These are phyloP conservation scores for Hirundichthys speculiger DNA, from an alignment of 2,113 vertebrate genomes.

Conservation along the genomic window DNA sequence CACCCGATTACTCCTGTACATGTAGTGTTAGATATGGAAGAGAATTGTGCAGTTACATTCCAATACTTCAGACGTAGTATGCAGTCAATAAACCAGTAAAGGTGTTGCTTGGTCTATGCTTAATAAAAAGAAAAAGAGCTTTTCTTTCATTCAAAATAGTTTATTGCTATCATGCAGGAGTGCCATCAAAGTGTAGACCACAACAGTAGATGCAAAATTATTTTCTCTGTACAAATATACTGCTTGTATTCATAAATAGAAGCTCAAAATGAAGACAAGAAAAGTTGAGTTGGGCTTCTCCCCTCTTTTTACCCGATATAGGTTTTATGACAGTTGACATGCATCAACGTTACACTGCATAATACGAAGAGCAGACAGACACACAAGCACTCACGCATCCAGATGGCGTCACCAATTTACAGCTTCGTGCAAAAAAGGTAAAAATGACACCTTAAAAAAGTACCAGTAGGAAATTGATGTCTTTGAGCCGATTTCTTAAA, in stretches of 20 bases:
- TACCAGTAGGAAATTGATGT: conserved; percentile 58
- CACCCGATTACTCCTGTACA: conserved; percentile 48
- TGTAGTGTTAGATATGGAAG: conserved; percentile 8
- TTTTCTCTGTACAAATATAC: conserved; percentile 79
- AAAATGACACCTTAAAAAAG: conserved; percentile 69
- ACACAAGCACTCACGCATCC: conserved; percentile 45
- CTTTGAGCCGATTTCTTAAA: conserved; percentile 49
- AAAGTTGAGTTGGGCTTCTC: conserved; percentile 33
- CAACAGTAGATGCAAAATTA: conserved; percentile 83
- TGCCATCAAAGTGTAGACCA: conserved; percentile 81
- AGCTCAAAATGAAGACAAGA: conserved; percentile 67
- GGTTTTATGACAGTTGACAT: conserved; percentile 77
- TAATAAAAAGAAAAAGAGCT: background rate
- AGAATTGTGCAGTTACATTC: background rate
- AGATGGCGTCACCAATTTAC: conserved; percentile 58
- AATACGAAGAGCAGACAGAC: conserved; percentile 64
- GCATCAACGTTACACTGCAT: conserved; percentile 78
- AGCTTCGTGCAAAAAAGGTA: conserved; percentile 79
- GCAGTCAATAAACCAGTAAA: background rate
- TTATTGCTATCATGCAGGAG: conserved; percentile 88
- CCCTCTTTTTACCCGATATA: conserved; percentile 58
- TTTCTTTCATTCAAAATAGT: conserved; percentile 81
- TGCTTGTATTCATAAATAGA: conserved; percentile 75
- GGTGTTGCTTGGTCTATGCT: background rate
- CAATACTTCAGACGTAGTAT: background rate